phyloP scores from a whole-genome alignment of 2,797 vertebrate genomes.

The Taenioides sp. region DNA sequence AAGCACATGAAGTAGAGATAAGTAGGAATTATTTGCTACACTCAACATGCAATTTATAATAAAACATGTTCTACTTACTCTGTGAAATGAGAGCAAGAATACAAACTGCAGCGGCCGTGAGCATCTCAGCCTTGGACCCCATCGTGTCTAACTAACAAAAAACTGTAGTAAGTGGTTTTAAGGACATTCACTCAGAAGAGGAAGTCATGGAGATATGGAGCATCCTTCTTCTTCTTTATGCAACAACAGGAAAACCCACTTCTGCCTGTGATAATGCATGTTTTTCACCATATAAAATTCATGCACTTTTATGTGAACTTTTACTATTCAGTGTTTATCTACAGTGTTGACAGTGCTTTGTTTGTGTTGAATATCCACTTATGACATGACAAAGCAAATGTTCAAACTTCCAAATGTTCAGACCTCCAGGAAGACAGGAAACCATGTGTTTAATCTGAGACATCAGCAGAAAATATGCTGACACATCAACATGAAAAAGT shows the following conservation, averaged over 20 bases:
- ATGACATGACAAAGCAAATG: neutral
- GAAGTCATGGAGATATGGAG: slow-evolving; percentile 43
- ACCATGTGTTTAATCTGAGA: neutral
- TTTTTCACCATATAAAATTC: neutral
- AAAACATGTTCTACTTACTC: slow-evolving; percentile 47
- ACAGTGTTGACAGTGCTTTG: neutral
- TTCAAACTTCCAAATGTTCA: neutral
- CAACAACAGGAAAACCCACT: slow-evolving; percentile 41
- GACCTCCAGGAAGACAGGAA: neutral
- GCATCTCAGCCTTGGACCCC: slow-evolving; percentile 24
- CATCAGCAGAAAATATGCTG: neutral
- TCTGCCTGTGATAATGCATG: neutral
- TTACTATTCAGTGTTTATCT: neutral
- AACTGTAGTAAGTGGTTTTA: slow-evolving; percentile 17
- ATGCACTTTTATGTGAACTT: slow-evolving; percentile 2
- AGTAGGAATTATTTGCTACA: too few species aligned
- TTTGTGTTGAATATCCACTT: neutral
- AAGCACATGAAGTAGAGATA: neutral
- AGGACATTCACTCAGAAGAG: slow-evolving; percentile 26
- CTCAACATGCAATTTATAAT: too few species aligned
- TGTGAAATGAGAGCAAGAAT: slow-evolving; percentile 43
- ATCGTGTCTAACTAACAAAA: slow-evolving; percentile 34
- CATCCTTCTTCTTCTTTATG: slow-evolving; percentile 25
- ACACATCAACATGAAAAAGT: neutral
- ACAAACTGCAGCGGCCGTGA: slow-evolving; percentile 36